Base-by-base conservation (phyloP, 2,113 vertebrate species). In the Dromaius novaehollandiae region DNA sequence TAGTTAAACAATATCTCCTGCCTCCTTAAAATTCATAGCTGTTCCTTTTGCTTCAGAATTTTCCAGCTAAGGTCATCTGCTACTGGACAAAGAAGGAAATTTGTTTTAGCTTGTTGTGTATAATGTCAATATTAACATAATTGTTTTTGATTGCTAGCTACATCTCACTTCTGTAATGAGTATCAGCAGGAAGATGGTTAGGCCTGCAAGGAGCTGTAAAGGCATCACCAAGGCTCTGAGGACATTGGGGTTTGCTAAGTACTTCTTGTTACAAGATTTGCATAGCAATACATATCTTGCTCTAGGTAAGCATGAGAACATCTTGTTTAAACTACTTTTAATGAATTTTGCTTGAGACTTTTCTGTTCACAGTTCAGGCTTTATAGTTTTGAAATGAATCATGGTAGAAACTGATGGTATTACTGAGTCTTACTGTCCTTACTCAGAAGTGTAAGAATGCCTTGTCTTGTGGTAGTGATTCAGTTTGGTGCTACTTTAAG, bases 81-180 rank as follows among this genome's bases (percentile, higher is more conserved):
- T 44, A 26, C 7, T 55, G 69, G 48, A n/a, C 36, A 82, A 83
- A 89, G 61, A 73, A 74, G 58, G 64, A 86, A 81, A 74, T 53
- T 20, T 81, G 28, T 38, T 88, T 63, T n/a, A 66, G 17, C 22
- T 65, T 75, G 6, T 68, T 86, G 9, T 71, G 24, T 18, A 11
- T 65, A 87, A 87, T 56, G 4, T 92, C 64, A 44, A 0, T 85
- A 65, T 82, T 78, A 84, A 78, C 1, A 0, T 48, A 55, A 48
- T 69, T 66, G n/a, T 53, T 93, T 94, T 82, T 58, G 88, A 90
- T 66, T 95, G 89, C n/a, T 93, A 63, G 53, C 58, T 93, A 34
- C 0, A 2, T 20, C 70, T 90, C 36, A 19, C 28, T 87, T 76
- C 70, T 83, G 22, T 93, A 56, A 88, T 63, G 58, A 83, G 30